Conservation (phyloP, 1,140 invertebrate genomes). For the Drosophila punjabiensis region DNA sequence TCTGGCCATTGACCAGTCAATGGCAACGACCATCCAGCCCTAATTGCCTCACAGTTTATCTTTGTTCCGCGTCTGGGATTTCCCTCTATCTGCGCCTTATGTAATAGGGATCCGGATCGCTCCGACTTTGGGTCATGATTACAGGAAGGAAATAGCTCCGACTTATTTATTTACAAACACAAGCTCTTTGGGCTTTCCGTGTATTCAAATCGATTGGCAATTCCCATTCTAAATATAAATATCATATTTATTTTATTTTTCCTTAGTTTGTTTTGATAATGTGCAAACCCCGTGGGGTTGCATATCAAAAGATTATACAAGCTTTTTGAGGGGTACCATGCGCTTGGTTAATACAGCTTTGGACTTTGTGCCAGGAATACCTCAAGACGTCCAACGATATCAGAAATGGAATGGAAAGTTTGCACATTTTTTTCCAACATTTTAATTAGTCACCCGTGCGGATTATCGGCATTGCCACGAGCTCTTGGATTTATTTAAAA, state of each 20-base stretch:
- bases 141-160: neutral
- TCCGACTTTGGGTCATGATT: neutral
- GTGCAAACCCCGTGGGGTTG: neutral
- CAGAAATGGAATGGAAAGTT: conserved; percentile 28
- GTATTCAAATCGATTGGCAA: neutral
- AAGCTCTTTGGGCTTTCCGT: neutral
- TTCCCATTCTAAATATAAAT: neutral
- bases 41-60: conserved; percentile 19
- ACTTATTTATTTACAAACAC: neutral
- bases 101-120: neutral
- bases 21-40: conserved; percentile 17
- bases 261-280: neutral
- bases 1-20: conserved; percentile 23
- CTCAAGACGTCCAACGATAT: conserved; percentile 5
- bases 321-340: neutral
- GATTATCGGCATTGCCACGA: conserved; percentile 35
- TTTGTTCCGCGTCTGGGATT: conserved; percentile 9
- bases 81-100: neutral
- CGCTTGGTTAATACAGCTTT: neutral
- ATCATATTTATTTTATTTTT: neutral
- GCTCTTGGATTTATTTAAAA: conserved; percentile 1
- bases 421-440: conserved; percentile 11
- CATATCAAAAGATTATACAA: neutral
- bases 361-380: conserved; percentile 27
- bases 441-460: conserved; percentile 42